Percentiles rank a stretch among this genome's conserved stretches.
Conservation (phyloP, 2,797 vertebrate genomes). For the Amniataba percoides region DNA sequence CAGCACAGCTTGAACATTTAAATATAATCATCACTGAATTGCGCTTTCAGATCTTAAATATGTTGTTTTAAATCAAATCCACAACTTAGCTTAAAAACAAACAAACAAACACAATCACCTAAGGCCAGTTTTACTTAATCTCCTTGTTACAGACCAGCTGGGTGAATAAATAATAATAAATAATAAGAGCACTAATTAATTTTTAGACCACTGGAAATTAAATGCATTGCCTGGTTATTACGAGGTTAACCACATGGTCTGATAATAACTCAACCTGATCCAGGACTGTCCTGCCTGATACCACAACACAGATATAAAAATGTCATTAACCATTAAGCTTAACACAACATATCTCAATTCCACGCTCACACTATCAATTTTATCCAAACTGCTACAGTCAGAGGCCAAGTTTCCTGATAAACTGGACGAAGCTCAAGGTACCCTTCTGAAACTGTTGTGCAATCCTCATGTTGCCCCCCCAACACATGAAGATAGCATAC, state of each 20-base stretch:
- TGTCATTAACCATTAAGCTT: too few relatives aligned
- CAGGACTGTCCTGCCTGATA: background rate
- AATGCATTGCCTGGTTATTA: background rate
- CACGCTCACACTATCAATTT: background rate
- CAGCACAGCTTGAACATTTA: background rate
- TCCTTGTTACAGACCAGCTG: background rate
- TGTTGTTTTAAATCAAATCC: too few relatives aligned
- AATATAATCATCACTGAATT: background rate
- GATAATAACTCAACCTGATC: too few relatives aligned
- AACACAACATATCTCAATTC: background rate
- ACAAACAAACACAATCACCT: background rate
- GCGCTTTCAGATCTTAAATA: background rate
- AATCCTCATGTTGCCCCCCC: background rate
- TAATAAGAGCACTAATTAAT: too few relatives aligned
- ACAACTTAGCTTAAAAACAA: background rate
- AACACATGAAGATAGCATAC: conserved; percentile 19
- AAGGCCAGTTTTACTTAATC: background rate
- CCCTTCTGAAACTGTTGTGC: conserved; percentile 12
- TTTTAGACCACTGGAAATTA: too few relatives aligned
- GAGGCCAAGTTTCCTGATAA: background rate
- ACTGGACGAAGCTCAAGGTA: rapidly evolving
- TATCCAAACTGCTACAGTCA: too few relatives aligned
- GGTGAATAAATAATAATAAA: too few relatives aligned
- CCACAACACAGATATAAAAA: background rate
- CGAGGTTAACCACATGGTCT: background rate